These are phyloP conservation scores for Chelonia mydas DNA, from an alignment of 2,797 vertebrate species.

Conservation along the genomic window DNA sequence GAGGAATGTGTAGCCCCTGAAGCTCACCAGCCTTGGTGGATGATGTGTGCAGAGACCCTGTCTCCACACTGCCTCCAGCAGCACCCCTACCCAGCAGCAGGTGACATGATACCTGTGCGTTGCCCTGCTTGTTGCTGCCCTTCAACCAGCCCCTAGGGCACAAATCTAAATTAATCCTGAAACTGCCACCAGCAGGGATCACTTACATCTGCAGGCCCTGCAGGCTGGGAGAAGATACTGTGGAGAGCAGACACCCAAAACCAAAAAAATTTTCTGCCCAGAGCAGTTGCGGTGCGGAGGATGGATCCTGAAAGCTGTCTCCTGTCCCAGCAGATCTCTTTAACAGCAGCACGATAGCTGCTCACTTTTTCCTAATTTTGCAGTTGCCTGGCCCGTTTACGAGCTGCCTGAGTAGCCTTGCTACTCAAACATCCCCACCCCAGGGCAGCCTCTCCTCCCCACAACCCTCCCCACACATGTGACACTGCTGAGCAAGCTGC, in stretches of 20 bases:
- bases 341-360: neutral
- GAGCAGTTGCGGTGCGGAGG: neutral
- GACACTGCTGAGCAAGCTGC: neutral
- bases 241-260: neutral
- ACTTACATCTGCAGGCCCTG: neutral
- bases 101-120: neutral
- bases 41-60: neutral
- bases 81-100: neutral
- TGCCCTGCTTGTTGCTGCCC: neutral
- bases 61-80: neutral
- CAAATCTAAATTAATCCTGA: accelerated
- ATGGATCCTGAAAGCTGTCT: neutral
- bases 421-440: neutral
- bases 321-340: neutral
- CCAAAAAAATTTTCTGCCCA: neutral
- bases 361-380: neutral
- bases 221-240: accelerated
- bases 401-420: neutral
- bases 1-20: neutral
- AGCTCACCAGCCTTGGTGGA: neutral
- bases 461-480: neutral
- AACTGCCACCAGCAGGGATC: neutral
- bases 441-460: neutral
- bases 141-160: neutral
- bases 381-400: neutral